These are phyloP conservation scores for Premnoplex brunnescens DNA, from an alignment of 2,797 vertebrate species.

Conservation along the genomic window DNA sequence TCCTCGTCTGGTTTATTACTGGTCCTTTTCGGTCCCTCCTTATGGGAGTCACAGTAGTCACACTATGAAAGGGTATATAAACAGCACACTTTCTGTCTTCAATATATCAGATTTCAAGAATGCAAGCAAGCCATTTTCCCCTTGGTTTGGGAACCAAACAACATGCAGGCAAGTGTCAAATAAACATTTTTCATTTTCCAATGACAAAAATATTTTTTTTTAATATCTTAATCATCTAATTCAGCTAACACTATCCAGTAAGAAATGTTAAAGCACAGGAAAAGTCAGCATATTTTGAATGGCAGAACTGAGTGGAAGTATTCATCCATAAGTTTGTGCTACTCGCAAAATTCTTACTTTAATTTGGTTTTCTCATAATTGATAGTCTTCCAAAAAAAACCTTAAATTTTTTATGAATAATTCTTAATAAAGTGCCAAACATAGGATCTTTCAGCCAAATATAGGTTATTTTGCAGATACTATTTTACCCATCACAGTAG, in stretches of 20 bases:
- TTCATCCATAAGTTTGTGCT: background rate
- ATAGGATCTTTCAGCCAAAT: background rate
- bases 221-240: background rate
- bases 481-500: background rate
- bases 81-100: constrained; percentile 88
- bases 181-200: background rate
- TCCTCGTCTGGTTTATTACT: constrained; percentile 93
- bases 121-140: constrained; percentile 69
- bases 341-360: background rate
- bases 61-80: constrained; percentile 92
- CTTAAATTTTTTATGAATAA: background rate
- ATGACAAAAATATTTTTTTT: background rate
- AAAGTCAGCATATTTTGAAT: background rate
- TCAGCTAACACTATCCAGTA: background rate
- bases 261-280: background rate
- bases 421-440: background rate
- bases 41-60: constrained; percentile 74
- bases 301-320: background rate
- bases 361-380: background rate
- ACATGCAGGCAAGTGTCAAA: constrained; percentile 86
- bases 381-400: background rate
- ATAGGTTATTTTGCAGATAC: background rate
- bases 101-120: constrained; percentile 80
- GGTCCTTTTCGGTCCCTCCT: constrained; percentile 90
- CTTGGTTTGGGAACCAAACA: constrained; percentile 71